Evolutionary conservation across 2,888 invertebrate genomes (phyloP).

Genomic region (Ceriagrion tenellum): DNA sequence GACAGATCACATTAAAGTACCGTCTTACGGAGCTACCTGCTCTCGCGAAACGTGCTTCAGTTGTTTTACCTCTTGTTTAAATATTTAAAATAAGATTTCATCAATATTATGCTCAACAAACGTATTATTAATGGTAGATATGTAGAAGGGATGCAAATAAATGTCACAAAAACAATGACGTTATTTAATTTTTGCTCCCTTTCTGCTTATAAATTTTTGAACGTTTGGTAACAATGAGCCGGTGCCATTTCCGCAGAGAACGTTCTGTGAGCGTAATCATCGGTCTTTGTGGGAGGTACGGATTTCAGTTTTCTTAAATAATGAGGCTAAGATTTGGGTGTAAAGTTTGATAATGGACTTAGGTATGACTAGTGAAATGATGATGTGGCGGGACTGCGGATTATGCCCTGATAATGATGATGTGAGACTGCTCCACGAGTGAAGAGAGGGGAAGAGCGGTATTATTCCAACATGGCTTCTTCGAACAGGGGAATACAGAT

Average conservation of each 20-base stretch:
- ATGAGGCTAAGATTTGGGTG: conserved; percentile 41
- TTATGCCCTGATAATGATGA: conserved; percentile 49
- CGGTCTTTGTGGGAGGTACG: background rate
- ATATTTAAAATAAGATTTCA: background rate
- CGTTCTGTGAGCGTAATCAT: conserved; percentile 35
- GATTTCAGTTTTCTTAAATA: conserved; percentile 23
- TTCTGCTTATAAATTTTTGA: background rate
- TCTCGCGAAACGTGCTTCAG: background rate
- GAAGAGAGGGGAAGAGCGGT: conserved; percentile 71
- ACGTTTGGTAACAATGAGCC: conserved; percentile 51
- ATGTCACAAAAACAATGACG: background rate
- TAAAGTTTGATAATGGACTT: conserved; percentile 32
- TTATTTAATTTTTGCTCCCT: background rate
- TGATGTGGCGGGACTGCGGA: conserved; percentile 38
- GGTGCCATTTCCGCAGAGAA: conserved; percentile 64
- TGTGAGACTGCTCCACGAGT: conserved; percentile 62
- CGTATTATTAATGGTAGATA: background rate
- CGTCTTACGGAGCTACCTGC: background rate
- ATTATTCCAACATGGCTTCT: conserved; percentile 86
- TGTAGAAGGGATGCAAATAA: background rate
- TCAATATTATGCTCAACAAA: background rate
- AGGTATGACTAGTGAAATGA: conserved; percentile 42
- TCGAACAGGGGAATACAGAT: conserved; percentile 94
- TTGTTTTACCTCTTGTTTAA: background rate
- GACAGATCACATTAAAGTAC: background rate